Evolutionary conservation across 2,888 invertebrate species (phyloP).

Genomic region (Sarcophaga rosellei): DNA sequence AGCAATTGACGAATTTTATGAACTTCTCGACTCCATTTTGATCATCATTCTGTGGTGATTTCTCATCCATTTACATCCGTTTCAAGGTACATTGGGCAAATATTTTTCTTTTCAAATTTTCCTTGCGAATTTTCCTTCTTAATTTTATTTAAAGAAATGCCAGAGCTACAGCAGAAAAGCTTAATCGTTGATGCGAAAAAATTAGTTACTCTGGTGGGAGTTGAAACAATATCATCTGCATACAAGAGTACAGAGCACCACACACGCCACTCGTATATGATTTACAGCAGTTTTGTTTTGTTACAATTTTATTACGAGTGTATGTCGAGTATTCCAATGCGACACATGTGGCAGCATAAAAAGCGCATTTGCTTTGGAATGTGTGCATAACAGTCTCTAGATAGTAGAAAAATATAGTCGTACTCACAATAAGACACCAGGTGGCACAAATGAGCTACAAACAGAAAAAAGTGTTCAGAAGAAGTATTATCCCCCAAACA

Average conservation of each 20-base stretch:
- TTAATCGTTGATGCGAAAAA: constrained; percentile 35
- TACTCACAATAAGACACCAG: constrained; percentile 40
- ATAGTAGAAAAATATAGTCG: constrained; percentile 34
- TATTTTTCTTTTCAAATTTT: too few species aligned
- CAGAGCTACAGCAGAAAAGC: too few species aligned
- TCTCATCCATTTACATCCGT: too few species aligned
- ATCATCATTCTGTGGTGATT: too few species aligned
- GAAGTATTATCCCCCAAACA: constrained; percentile 19
- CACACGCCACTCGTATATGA: constrained; percentile 37
- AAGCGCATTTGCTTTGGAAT: constrained; percentile 31
- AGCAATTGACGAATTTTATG: too few species aligned
- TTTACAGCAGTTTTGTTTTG: constrained; percentile 15
- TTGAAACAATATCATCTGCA: constrained; percentile 53
- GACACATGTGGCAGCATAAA: background rate
- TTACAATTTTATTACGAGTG: too few species aligned
- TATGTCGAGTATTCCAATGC: background rate
- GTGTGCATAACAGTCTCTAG: constrained; percentile 45
- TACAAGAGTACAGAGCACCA: background rate
- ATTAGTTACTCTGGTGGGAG: constrained; percentile 61
- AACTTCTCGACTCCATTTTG: too few species aligned
- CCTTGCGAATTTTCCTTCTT: too few species aligned
- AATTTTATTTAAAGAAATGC: too few species aligned
- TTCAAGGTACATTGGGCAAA: too few species aligned
- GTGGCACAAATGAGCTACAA: constrained; percentile 30
- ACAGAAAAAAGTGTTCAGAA: too few species aligned